Evolutionary conservation across 2,888 invertebrate genomes (phyloP), one percentile per base, ranked within the genome.

Genomic region (Melipona beecheii): DNA sequence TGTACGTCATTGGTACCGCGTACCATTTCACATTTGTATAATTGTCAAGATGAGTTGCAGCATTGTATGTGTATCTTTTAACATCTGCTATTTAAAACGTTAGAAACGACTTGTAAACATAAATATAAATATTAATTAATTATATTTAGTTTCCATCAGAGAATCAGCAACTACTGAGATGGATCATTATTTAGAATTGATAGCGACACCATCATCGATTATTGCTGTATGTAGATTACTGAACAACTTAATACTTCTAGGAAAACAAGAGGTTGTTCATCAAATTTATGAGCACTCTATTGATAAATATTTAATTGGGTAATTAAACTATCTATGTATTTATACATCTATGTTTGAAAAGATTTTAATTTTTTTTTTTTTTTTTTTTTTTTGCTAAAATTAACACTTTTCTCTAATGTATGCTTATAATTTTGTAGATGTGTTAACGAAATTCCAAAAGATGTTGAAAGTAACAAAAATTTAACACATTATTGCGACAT

Each of bases 231-330:
- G 95, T 65, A 92, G 91, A 83, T 93, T 96, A 77, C 87, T 96
- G 17, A 93, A 94, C 84, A 95, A 95, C 91, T 90, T 95, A 65
- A 90, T 95, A 68, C 90, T 92, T 24, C 87, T 95, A 49, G 93
- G 94, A 56, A 93, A 94, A 62, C 93, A 94, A 36, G 93, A 94
- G 27, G 92, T 95, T 19, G 91, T 94, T 54, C 92, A 90, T 24
- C 93, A 93, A 78, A 91, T 96, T 62, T 95, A 95, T 62, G 95
- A 95, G 75, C 92, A 93, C 87, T 95, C 95, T 0, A 88, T 96
- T 50, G 93, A 95, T 31, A 95, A 95, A 91, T 92, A 95, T 79
- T 93, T 96, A 80, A 94, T 95, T 78, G 94, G 95, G 95, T 95
- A 93, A 90, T 87, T n/a, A 70, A 78, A 60, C n/a, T 58, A n/a